Evolutionary conservation across 2,797 vertebrate genomes (phyloP).

Genomic region (Meda fulgida): DNA sequence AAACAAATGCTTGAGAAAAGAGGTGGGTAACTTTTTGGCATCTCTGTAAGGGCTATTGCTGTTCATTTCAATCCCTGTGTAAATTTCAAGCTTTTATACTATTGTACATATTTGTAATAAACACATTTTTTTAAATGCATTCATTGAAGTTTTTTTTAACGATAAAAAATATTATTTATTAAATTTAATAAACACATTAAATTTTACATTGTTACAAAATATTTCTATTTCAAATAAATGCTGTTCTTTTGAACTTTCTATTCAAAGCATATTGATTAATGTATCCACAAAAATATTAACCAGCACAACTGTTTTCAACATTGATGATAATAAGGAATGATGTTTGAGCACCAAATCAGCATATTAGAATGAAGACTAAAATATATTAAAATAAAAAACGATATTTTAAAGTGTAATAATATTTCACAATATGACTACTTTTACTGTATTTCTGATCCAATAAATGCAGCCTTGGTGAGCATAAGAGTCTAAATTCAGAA

Average conservation of each 20-base stretch:
- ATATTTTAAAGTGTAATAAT: background rate
- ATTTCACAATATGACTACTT: background rate
- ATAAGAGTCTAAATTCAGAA: background rate
- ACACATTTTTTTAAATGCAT: constrained; percentile 17
- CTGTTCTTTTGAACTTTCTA: background rate
- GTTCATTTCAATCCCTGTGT: constrained; percentile 50
- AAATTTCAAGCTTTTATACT: constrained; percentile 40
- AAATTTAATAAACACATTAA: too few relatives aligned
- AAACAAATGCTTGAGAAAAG: constrained; percentile 38
- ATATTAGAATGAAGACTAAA: background rate
- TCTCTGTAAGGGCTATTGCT: background rate
- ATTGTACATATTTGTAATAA: constrained; percentile 58
- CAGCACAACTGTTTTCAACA: background rate
- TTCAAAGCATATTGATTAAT: background rate
- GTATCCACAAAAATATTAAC: background rate
- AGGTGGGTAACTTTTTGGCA: constrained; percentile 11
- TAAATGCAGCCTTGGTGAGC: background rate
- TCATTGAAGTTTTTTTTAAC: background rate
- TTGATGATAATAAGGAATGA: background rate
- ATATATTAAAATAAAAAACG: background rate
- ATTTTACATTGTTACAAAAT: background rate
- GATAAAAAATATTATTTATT: too few relatives aligned
- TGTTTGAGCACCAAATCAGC: too few relatives aligned
- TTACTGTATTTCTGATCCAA: background rate
- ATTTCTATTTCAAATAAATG: background rate